Conservation (phyloP, 1,140 invertebrate genomes). For the Samia ricini region DNA sequence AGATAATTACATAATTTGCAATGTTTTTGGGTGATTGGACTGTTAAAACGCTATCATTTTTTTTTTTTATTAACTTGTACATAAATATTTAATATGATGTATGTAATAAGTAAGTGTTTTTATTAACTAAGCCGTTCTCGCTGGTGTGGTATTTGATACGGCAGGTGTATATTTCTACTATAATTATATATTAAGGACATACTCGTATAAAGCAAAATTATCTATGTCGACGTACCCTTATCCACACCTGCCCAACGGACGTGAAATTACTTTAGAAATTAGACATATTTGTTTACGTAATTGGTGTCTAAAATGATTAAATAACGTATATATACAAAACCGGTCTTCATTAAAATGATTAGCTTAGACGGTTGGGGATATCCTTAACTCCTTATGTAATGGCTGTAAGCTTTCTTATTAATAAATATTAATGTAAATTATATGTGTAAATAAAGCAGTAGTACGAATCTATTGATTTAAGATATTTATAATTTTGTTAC, state of each 20-base stretch:
- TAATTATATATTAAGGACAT: no score
- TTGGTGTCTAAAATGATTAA: background rate
- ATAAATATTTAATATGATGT: background rate
- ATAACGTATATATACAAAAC: background rate
- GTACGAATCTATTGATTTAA: no score
- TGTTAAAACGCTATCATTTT: no score
- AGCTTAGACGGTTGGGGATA: background rate
- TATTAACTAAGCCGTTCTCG: background rate
- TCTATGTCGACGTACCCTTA: slow-evolving; percentile 26
- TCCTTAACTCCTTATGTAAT: background rate
- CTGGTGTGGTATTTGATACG: slow-evolving; percentile 18
- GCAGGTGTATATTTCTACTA: slow-evolving; percentile 56
- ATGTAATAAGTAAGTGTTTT: background rate
- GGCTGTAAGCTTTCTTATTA: background rate
- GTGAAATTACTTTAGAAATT: slow-evolving; percentile 8
- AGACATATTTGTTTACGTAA: slow-evolving; percentile 10
- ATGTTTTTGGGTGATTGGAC: no score
- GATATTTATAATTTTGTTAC: no score
- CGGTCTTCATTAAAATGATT: background rate
- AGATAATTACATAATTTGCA: no score
- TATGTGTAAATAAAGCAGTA: no score
- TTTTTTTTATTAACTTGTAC: no score
- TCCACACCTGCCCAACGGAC: slow-evolving; percentile 33
- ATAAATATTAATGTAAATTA: no score
- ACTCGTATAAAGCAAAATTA: slow-evolving; percentile 34